Conservation (phyloP, 2,113 vertebrate genomes). For the Balaenoptera acutorostrata region DNA sequence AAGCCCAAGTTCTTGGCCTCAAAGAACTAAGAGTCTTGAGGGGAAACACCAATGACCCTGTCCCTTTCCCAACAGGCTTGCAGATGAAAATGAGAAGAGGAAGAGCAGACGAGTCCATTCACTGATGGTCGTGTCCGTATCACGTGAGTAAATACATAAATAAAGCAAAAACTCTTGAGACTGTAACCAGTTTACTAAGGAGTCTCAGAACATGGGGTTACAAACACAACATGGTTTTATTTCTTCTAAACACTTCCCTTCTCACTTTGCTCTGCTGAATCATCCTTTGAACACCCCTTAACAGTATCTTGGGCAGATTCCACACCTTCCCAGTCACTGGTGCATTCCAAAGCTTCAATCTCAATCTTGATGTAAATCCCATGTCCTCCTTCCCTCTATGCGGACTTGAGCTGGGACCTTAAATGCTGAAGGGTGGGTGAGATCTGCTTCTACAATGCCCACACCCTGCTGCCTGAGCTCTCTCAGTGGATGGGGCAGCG, state of each 20-base stretch:
- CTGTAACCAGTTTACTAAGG: background rate
- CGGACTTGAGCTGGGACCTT: background rate
- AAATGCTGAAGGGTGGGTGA: background rate
- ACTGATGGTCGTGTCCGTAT: too few relatives aligned
- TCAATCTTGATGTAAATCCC: background rate
- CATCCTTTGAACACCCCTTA: background rate
- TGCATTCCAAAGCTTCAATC: background rate
- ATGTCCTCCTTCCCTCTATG: background rate
- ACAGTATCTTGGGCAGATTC: background rate
- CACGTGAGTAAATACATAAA: background rate
- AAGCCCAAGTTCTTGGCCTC: background rate
- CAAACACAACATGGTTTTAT: background rate
- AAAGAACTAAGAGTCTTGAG: too few relatives aligned
- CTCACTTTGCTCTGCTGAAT: background rate
- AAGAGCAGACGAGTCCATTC: background rate
- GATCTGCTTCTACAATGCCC: background rate
- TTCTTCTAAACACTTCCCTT: too few relatives aligned
- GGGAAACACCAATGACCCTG: background rate
- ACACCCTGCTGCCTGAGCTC: background rate
- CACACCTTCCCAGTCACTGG: background rate
- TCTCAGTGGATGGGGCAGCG: too few relatives aligned
- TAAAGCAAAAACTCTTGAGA: background rate
- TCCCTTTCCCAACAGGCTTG: background rate
- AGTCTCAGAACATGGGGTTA: background rate
- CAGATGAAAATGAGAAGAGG: background rate